Percentiles rank a stretch among this genome's conserved stretches.
These are phyloP conservation scores for Gadopsis bispinosus DNA, from an alignment of 2,797 vertebrate species.

Conservation along the genomic window DNA sequence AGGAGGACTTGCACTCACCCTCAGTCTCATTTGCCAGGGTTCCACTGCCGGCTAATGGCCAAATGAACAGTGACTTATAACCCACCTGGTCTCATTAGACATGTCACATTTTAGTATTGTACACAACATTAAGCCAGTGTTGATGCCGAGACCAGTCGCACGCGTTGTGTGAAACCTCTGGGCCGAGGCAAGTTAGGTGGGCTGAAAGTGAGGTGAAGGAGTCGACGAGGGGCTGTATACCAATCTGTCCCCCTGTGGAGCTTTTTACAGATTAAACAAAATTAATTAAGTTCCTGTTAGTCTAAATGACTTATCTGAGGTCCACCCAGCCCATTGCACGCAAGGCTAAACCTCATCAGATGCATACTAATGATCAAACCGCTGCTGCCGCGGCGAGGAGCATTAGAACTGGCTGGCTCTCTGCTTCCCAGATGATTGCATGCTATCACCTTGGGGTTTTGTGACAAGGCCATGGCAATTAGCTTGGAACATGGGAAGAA, in stretches of 20 bases:
- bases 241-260: constrained; percentile 65
- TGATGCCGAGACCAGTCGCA: constrained; percentile 47
- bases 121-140: constrained; percentile 74
- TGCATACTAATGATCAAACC: constrained; percentile 76
- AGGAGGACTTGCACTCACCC: constrained; percentile 8
- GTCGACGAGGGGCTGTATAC: constrained; percentile 59
- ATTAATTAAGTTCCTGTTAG: constrained; percentile 83
- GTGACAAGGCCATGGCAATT: constrained; percentile 80
- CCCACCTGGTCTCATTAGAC: constrained; percentile 73
- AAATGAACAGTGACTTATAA: constrained; percentile 64
- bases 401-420: constrained; percentile 71
- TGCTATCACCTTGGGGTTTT: constrained; percentile 81
- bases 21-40: constrained; percentile 41
- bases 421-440: constrained; percentile 69
- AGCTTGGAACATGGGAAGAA: constrained; percentile 61
- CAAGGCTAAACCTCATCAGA: constrained; percentile 72
- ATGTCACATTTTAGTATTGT: constrained; percentile 60
- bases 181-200: constrained; percentile 56
- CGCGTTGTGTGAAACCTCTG: constrained; percentile 50
- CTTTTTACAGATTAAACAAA: constrained; percentile 81
- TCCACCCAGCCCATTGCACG: constrained; percentile 72
- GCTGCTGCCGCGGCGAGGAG: constrained; percentile 43
- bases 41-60: constrained; percentile 44
- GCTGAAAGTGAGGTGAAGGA: constrained; percentile 58
- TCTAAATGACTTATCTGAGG: constrained; percentile 81